phyloP scores from a whole-genome alignment of 2,797 vertebrate genomes.

The Smutsia temminckii region DNA sequence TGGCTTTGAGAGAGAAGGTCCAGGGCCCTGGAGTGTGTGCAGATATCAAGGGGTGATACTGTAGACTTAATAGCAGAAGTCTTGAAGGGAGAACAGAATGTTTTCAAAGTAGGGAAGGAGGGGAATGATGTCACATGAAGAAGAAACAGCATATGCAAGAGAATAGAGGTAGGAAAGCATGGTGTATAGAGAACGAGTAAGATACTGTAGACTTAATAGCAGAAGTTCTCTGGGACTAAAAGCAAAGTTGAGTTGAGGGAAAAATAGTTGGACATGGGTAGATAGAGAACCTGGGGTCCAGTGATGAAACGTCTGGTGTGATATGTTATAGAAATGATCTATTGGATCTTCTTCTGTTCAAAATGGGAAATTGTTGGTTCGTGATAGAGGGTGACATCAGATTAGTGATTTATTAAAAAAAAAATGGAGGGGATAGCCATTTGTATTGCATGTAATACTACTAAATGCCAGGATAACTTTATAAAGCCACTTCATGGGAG shows the following conservation, averaged over 20 bases:
- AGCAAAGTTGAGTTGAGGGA: background rate
- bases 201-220: background rate
- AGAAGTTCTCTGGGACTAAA: background rate
- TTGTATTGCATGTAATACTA: background rate
- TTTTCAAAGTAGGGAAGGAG: background rate
- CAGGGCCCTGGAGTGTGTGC: too few relatives aligned
- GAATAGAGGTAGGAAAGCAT: background rate
- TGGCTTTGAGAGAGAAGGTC: background rate
- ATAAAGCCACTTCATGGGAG: background rate
- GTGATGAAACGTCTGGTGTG: background rate
- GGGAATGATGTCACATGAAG: background rate
- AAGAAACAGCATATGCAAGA: background rate
- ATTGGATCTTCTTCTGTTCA: background rate
- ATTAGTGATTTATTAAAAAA: background rate
- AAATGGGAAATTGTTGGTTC: background rate
- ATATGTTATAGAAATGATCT: background rate
- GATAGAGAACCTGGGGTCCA: background rate
- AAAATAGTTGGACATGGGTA: background rate
- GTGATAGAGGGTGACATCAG: background rate
- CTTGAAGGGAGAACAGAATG: background rate
- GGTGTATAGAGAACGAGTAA: background rate
- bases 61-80: background rate
- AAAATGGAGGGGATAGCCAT: background rate
- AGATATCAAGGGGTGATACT: background rate
- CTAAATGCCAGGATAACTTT: background rate